Evolutionary conservation across 2,888 invertebrate genomes (phyloP), one percentile per base, ranked within the genome.

Genomic region (Herminia tarsipennalis): DNA sequence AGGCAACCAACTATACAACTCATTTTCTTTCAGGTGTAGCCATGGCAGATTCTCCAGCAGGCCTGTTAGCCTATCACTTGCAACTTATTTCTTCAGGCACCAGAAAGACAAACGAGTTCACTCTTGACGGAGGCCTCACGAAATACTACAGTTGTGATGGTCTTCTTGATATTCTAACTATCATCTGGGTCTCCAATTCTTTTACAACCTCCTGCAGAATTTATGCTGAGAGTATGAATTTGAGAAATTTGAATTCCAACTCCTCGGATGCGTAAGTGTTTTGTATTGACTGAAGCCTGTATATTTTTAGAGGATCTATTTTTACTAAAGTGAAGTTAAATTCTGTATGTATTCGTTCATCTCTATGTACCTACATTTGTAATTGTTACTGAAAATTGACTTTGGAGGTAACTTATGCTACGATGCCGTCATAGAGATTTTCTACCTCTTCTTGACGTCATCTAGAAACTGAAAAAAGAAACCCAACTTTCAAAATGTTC

Each of bases 1-100:
- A n/a, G n/a, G n/a, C n/a, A n/a, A n/a, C n/a, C n/a, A n/a, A n/a
- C n/a, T n/a, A n/a, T n/a, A n/a, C n/a, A n/a, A n/a, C n/a, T n/a
- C n/a, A n/a, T n/a, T n/a, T n/a, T n/a, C n/a, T 42, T 35, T 3
- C 59, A 94, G 95, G 95, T 12, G 88, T 93, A 3, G 94, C 88
- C 0, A 76, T 97, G 24, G 84, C 92, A 10, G 95, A 96, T 61
- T 95, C 95, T 0, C 97, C 97, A 0, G 88, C 93, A 3, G 96
- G 96, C 9, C 83, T 97, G 34, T 95, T 96, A 0, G 95, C 95
- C 0, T 97, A 96, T 67, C 94, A 96, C 39, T 76, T 96, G 42
- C 96, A 97, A 73, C 95, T 96, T 77, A 95, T 96, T 78, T 94
- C 94, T n/a, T 92, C 93, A 0, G 95, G 95, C 93, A 95, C 95